Base-by-base conservation (phyloP, 2,113 vertebrate genomes). In the Todiramphus saurophagus region DNA sequence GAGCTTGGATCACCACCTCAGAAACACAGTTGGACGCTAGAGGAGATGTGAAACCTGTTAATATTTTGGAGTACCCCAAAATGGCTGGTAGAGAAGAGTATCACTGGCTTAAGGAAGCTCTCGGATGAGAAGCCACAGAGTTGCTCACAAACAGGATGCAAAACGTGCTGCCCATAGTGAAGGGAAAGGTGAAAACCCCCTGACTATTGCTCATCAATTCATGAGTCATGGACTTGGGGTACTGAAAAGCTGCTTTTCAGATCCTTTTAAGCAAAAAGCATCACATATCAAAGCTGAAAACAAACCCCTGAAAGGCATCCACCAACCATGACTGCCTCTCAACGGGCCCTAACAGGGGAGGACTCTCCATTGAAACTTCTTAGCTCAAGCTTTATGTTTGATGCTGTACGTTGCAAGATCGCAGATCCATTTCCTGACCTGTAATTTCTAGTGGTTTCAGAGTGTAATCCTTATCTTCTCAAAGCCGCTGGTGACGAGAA, bases 141-240 rank as follows among this genome's bases (percentile, higher is more conserved):
- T 74, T 83, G 89, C 91, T 97, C 19, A 43, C 87, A 97, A 96
- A 97, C 96, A 97, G 94, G 95, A 97, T 95, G 91, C 94, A 83
- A 90, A 96, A 93, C 1, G 8, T 12, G 67, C 70, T 87, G 84
- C 72, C 89, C 92, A 48, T 85, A 83, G 63, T 2, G 4, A 91
- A 92, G 83, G 86, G 92, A 89, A 89, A 90, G 90, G 87, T 20
- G 48, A 83, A 94, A 86, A 78, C 28, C 70, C 30, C 53, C 67
- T 91, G 89, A 95, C 83, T 93, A 70, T 90, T 95, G 90, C 96
- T 95, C 94, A 96, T 84, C 72, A 46, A 18, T 87, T 89, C 53
- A 28, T 95, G 78, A 97, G 86, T 94, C 86, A 95, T 30, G 41
- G 27, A 20, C 59, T 10, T 30, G 30, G 43, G 82, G 66, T 62